phyloP scores from a whole-genome alignment of 2,113 vertebrate species.

The Danio rerio region GRCz12tu NC_133176.1:52453001-52453500 shows the following conservation, averaged over 20 bases:
- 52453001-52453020: no score
- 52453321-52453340: no score
- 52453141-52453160: no score
- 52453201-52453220: neutral
- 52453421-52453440: neutral
- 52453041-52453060: no score
- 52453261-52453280: neutral
- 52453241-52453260: neutral
- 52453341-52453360: neutral
- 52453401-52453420: neutral
- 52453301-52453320: neutral
- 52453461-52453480: slow-evolving; percentile 26
- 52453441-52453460: slow-evolving; percentile 19
- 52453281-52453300: neutral
- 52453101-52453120: no score
- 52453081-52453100: no score
- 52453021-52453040: no score
- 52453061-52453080: no score
- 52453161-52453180: no score
- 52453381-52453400: slow-evolving; percentile 14
- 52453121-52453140: no score
- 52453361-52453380: neutral
- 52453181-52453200: no score
- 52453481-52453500: slow-evolving; percentile 14
- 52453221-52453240: neutral